Evolutionary conservation across 2,888 invertebrate species (phyloP).

Genomic region (Epistrophe eligans): DNA sequence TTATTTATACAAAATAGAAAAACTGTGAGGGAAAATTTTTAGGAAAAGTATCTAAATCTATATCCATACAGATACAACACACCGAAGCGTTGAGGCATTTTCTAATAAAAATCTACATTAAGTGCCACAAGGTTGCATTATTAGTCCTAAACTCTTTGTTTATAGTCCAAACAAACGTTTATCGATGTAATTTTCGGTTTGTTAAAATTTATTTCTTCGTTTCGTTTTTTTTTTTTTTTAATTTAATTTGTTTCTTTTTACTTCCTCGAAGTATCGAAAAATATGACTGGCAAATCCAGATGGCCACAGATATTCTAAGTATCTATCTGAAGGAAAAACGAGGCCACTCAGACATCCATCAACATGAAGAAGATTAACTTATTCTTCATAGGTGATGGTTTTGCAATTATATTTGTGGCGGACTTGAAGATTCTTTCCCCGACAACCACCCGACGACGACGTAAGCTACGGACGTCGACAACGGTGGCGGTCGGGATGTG

Average conservation of each 20-base stretch:
- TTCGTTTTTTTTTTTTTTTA: background rate
- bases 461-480: no score
- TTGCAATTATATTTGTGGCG: conserved; percentile 13
- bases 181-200: conserved; percentile 59
- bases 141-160: conserved; percentile 70
- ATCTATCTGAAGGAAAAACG: conserved; percentile 32
- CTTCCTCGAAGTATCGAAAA: conserved; percentile 15
- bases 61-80: background rate
- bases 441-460: background rate
- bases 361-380: conserved; percentile 68
- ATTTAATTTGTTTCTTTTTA: background rate
- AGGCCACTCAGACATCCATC: conserved; percentile 71
- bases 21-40: conserved; percentile 4
- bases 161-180: conserved; percentile 50
- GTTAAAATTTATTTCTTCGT: conserved; percentile 11
- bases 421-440: conserved; percentile 31
- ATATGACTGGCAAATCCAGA: conserved; percentile 53
- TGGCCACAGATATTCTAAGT: conserved; percentile 39
- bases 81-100: conserved; percentile 20
- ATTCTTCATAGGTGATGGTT: conserved; percentile 61
- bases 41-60: conserved; percentile 13
- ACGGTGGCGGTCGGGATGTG: conserved; percentile 11
- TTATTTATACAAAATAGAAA: conserved; percentile 54
- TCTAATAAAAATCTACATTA: conserved; percentile 49
- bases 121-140: conserved; percentile 71